phyloP scores from a whole-genome alignment of 2,113 vertebrate species.

The Apistogramma diplotaenia region DNA sequence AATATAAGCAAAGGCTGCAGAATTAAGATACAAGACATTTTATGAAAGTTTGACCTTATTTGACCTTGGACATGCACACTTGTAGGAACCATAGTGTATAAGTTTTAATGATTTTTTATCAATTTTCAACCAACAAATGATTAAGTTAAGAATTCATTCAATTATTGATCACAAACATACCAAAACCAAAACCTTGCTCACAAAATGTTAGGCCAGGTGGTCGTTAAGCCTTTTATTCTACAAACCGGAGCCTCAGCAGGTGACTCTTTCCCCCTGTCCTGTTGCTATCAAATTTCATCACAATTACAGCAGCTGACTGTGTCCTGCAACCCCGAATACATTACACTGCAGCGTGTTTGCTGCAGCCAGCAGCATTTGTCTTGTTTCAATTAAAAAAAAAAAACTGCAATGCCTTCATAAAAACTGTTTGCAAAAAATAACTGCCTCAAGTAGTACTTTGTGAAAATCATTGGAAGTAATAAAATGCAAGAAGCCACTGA shows the following conservation, averaged over 20 bases:
- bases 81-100: too few species aligned
- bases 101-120: too few species aligned
- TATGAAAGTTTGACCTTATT: too few species aligned
- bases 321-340: neutral
- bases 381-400: constrained; percentile 31
- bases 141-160: too few species aligned
- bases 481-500: neutral
- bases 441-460: constrained; percentile 32
- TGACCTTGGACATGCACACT: too few species aligned
- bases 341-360: neutral
- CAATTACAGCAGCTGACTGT: constrained; percentile 38
- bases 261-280: constrained; percentile 11
- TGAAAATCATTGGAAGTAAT: constrained; percentile 1
- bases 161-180: too few species aligned
- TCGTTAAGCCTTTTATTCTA: neutral
- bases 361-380: constrained; percentile 26
- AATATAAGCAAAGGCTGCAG: too few species aligned
- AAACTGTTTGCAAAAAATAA: neutral
- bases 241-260: neutral
- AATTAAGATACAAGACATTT: too few species aligned
- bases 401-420: neutral
- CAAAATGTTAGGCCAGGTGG: neutral
- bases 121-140: too few species aligned
- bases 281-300: constrained; percentile 41
- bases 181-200: neutral